Evolutionary conservation across 2,113 vertebrate genomes (phyloP).

Genomic region (Pimephales promelas): DNA sequence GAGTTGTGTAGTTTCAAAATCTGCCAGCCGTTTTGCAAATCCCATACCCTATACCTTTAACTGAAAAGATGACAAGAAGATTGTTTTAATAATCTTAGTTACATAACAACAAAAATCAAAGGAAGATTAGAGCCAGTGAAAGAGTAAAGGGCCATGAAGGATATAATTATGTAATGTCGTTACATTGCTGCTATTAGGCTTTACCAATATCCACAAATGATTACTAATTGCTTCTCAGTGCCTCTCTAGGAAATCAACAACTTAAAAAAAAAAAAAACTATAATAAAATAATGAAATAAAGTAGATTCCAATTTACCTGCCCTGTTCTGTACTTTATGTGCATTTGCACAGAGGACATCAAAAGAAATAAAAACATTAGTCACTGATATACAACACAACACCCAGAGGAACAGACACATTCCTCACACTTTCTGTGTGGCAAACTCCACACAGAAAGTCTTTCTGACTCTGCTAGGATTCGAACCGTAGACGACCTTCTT

Average conservation of each 20-base stretch:
- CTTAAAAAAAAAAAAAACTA: no score
- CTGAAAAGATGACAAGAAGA: constrained; percentile 5
- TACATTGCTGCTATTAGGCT: not conserved
- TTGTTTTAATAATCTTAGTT: constrained; percentile 1
- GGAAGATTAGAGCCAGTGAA: not conserved
- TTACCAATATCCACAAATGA: not conserved
- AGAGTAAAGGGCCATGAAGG: not conserved
- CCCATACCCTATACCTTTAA: no score
- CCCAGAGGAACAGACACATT: no score
- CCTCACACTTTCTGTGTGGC: no score
- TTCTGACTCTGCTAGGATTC: no score
- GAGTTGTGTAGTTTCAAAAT: no score
- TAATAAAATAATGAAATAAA: not conserved
- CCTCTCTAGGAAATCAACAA: not conserved
- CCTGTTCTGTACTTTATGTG: not conserved
- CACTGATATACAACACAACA: not conserved
- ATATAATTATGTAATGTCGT: not conserved
- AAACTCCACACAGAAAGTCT: no score
- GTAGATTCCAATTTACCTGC: not conserved
- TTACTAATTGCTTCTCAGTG: not conserved
- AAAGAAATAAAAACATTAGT: not conserved
- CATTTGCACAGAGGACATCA: not conserved
- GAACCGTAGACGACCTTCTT: no score
- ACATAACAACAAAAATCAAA: not conserved
- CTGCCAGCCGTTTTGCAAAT: no score